Evolutionary conservation across 2,113 vertebrate species (phyloP).

Genomic region (Corythornis cristatus): DNA sequence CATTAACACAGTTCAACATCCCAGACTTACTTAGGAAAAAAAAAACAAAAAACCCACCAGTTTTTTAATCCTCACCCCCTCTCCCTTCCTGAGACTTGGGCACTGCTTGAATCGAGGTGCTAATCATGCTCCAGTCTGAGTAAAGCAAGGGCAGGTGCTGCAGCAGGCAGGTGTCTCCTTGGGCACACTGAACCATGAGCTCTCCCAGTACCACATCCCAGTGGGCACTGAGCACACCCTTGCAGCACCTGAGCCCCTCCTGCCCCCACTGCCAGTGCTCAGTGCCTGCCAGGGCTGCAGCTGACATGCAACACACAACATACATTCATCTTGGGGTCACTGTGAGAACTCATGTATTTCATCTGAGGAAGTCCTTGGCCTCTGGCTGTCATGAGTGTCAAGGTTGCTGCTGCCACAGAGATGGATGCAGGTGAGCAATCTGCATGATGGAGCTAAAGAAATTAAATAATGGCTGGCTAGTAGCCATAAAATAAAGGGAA

Average conservation of each 20-base stretch:
- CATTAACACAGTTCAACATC: background rate
- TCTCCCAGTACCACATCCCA: background rate
- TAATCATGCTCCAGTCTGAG: background rate
- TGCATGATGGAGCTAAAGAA: background rate
- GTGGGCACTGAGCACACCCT: background rate
- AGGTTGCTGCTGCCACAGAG: conserved; percentile 42
- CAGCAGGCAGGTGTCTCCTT: background rate
- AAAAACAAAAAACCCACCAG: background rate
- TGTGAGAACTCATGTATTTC: background rate
- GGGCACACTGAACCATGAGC: accelerated
- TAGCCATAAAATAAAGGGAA: conserved; percentile 6
- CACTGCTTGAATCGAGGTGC: background rate
- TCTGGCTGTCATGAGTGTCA: conserved; percentile 14
- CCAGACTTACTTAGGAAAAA: background rate
- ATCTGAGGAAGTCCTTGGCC: conserved; percentile 54
- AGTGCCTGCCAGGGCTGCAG: background rate
- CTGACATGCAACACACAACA: accelerated
- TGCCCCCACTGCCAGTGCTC: background rate
- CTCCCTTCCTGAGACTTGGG: background rate
- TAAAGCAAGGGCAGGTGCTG: background rate
- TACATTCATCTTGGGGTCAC: conserved; percentile 8
- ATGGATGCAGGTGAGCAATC: conserved; percentile 37
- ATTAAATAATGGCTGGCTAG: conserved; percentile 1
- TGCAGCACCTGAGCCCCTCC: background rate
- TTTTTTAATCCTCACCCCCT: background rate